Conservation (phyloP, 92 coral and sea anemone genomes). For the Zoanthus sociatus region DNA sequence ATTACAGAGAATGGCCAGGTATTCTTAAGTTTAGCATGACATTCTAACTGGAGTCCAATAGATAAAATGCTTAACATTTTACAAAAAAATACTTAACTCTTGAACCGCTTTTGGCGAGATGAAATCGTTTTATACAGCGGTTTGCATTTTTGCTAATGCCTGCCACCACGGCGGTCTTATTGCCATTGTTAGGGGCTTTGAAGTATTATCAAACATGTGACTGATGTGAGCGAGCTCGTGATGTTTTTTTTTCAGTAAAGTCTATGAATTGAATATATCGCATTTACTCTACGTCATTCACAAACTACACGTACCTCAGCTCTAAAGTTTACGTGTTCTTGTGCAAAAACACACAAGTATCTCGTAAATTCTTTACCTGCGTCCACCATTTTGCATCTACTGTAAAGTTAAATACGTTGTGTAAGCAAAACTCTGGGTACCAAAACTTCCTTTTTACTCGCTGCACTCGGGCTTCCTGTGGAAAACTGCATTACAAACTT, state of each 20-base stretch:
- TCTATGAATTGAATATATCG: too few relatives aligned
- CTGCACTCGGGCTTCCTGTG: too few relatives aligned
- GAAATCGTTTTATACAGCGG: background rate
- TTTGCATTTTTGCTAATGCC: background rate
- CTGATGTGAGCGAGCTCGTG: too few relatives aligned
- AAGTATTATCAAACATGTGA: too few relatives aligned
- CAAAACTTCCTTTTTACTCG: background rate
- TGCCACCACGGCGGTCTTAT: background rate
- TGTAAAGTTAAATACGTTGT: background rate
- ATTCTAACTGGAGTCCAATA: background rate
- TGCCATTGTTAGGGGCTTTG: background rate
- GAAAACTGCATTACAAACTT: too few relatives aligned
- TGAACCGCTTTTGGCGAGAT: background rate
- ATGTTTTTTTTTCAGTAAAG: too few relatives aligned
- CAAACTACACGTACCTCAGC: constrained; percentile 16
- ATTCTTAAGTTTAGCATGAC: background rate
- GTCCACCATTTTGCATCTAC: constrained; percentile 33
- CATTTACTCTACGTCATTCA: too few relatives aligned
- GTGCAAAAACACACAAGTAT: constrained; percentile 38
- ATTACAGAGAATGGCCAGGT: too few relatives aligned
- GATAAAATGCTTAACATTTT: background rate
- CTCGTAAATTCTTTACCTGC: background rate
- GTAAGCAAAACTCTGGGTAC: background rate
- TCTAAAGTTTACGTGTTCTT: constrained; percentile 35
- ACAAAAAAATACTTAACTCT: background rate